Conservation (phyloP, 2,797 vertebrate species). For the Thamnophis elegans region DNA sequence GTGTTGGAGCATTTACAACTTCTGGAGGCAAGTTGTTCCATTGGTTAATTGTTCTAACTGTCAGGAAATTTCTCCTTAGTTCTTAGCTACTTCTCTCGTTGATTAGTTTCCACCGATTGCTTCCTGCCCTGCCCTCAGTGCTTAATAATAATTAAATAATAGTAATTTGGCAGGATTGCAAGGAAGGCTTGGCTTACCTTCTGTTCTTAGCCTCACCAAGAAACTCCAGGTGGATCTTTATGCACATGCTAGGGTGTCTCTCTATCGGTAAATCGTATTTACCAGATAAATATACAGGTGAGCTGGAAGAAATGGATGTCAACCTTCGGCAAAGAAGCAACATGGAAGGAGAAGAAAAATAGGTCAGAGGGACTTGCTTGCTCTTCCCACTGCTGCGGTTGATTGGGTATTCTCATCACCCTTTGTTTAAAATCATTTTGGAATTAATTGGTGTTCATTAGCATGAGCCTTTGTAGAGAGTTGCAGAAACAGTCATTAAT, state of each 20-base stretch:
- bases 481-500: constrained; percentile 83
- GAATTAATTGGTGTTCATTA: constrained; percentile 86
- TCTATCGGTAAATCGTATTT: not conserved
- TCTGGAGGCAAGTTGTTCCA: no score
- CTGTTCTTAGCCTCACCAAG: not conserved
- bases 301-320: constrained; percentile 59
- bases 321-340: constrained; percentile 73
- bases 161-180: not conserved
- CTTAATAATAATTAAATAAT: no score
- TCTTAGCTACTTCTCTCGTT: no score
- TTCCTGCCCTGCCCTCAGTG: no score
- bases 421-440: constrained; percentile 85
- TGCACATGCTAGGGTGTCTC: no score
- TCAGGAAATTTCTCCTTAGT: no score
- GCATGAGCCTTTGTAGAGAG: constrained; percentile 77
- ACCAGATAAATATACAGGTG: constrained; percentile 61
- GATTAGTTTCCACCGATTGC: no score
- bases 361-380: constrained; percentile 74
- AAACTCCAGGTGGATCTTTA: not conserved
- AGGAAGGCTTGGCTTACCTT: not conserved
- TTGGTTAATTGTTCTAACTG: no score
- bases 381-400: constrained; percentile 78
- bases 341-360: constrained; percentile 65
- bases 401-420: constrained; percentile 83
- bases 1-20: no score